Evolutionary conservation across 2,113 vertebrate genomes (phyloP).

Genomic region (Misgurnus mizolepis): DNA sequence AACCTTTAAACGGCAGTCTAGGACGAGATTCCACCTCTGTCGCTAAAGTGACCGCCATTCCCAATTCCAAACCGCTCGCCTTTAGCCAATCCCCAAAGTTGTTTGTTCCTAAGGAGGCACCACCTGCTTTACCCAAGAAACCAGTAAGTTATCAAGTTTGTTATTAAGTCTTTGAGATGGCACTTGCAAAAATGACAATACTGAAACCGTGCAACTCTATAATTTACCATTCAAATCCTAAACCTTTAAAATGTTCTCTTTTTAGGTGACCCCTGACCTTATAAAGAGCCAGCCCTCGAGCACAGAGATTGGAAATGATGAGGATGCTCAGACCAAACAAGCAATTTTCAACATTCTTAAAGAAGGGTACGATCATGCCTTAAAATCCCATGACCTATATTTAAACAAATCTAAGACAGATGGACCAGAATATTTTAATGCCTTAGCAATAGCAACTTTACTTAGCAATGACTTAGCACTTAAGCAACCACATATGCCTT

Average conservation of each 20-base stretch:
- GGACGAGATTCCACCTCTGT: slow-evolving; percentile 57
- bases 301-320: slow-evolving; percentile 55
- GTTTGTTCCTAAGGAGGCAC: slow-evolving; percentile 61
- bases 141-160: slow-evolving; percentile 72
- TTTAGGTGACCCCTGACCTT: slow-evolving; percentile 80
- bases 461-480: too few relatives aligned
- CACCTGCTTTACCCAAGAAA: slow-evolving; percentile 69
- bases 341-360: slow-evolving; percentile 76
- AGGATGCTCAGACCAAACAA: slow-evolving; percentile 71
- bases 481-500: too few relatives aligned
- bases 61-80: slow-evolving; percentile 56
- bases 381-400: neutral
- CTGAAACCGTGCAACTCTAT: too few relatives aligned
- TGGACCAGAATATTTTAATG: too few relatives aligned
- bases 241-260: neutral
- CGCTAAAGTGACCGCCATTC: slow-evolving; percentile 58
- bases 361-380: slow-evolving; percentile 73
- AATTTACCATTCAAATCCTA: neutral
- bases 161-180: neutral
- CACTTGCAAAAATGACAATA: too few relatives aligned
- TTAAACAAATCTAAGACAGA: too few relatives aligned
- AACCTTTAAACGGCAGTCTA: slow-evolving; percentile 50
- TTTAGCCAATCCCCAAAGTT: slow-evolving; percentile 60
- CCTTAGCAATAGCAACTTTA: too few relatives aligned
- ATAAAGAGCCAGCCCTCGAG: slow-evolving; percentile 73